These are phyloP conservation scores for Dione vanillae DNA, from an alignment of 2,888 invertebrate species.

Conservation along the genomic window DNA sequence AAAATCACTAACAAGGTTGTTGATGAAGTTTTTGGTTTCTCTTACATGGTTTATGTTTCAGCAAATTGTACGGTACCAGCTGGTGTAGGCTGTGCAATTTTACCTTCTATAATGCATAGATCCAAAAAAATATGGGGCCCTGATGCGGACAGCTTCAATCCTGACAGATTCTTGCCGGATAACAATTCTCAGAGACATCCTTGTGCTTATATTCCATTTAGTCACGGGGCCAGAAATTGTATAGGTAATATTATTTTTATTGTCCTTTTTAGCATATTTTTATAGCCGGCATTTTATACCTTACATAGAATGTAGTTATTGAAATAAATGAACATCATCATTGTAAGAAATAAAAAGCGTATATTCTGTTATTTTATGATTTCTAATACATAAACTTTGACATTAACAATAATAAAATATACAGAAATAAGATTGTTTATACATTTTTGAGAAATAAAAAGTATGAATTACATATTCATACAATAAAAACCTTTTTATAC, in stretches of 20 bases:
- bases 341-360: background rate
- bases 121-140: constrained; percentile 82
- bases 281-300: no score
- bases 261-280: background rate
- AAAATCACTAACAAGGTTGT: background rate
- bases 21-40: background rate
- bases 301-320: background rate
- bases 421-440: background rate
- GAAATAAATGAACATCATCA: background rate
- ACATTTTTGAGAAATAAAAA: background rate
- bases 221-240: constrained; percentile 77
- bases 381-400: background rate
- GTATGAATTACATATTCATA: no score
- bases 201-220: constrained; percentile 78
- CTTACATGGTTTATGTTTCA: constrained; percentile 51
- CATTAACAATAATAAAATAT: background rate
- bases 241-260: constrained; percentile 63
- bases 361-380: background rate
- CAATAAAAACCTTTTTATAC: no score
- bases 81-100: constrained; percentile 72
- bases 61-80: constrained; percentile 74
- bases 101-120: constrained; percentile 74
- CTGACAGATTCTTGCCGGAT: constrained; percentile 85
- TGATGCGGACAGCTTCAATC: constrained; percentile 83
- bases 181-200: constrained; percentile 69